These are phyloP conservation scores for Acrocyrtus sp. DNA, from an alignment of 2,888 invertebrate species.

Conservation along the genomic window DNA sequence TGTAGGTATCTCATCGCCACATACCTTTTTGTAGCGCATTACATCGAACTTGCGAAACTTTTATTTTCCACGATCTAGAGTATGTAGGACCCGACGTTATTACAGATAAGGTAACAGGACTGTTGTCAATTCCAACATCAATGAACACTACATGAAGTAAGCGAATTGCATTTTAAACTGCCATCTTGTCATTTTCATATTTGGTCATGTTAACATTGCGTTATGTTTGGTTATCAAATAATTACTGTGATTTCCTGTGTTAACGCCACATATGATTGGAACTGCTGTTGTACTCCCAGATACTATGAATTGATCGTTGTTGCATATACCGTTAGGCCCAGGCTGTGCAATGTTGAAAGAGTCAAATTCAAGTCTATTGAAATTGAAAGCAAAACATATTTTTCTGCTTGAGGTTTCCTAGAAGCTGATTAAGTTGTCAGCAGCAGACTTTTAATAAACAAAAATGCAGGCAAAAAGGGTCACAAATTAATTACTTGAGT, in stretches of 20 bases:
- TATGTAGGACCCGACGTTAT: slow-evolving; percentile 82
- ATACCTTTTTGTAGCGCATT: slow-evolving; percentile 76
- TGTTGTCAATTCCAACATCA: slow-evolving; percentile 81
- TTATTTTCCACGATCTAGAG: slow-evolving; percentile 82
- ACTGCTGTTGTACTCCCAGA: slow-evolving; percentile 80
- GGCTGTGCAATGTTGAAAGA: slow-evolving; percentile 82
- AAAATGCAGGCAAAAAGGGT: too few relatives aligned
- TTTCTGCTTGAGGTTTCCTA: too few relatives aligned
- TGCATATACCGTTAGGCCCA: slow-evolving; percentile 79
- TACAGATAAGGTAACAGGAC: slow-evolving; percentile 82
- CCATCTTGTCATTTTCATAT: too few relatives aligned
- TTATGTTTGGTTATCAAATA: background rate
- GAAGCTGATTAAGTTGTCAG: too few relatives aligned
- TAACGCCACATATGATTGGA: slow-evolving; percentile 80
- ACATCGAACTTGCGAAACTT: slow-evolving; percentile 83
- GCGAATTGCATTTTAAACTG: too few relatives aligned
- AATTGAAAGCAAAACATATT: too few relatives aligned
- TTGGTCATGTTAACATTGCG: background rate
- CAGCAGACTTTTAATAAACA: too few relatives aligned
- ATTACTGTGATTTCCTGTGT: slow-evolving; percentile 84
- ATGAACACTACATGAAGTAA: slow-evolving; percentile 80
- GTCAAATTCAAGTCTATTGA: slow-evolving; percentile 82
- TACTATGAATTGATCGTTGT: slow-evolving; percentile 85
- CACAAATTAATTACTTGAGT: slow-evolving; percentile 79
- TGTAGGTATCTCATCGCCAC: background rate